Base-by-base conservation (phyloP, 2,797 vertebrate genomes). In the Jordanella pulchra region DNA sequence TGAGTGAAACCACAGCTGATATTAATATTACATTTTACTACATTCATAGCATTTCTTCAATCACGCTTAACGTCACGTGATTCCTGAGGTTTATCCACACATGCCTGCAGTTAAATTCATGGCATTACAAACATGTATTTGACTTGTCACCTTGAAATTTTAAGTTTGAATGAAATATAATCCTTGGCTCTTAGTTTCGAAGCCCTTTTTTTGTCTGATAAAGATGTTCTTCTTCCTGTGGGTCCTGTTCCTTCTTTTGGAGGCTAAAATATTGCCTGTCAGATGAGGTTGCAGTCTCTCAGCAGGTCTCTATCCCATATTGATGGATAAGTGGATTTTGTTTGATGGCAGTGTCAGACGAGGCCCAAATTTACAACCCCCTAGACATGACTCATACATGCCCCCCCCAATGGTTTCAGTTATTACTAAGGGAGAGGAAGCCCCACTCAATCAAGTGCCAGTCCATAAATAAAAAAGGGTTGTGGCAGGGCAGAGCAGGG, bases 381-480 rank as follows among this genome's bases (percentile, higher is more conserved):
- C 74, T 69, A 88, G 87, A 93, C 88, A 82, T 94, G 91, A 93
- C 84, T 94, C 93, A 92, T 91, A 78, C 85, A 69, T 79, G 73
- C 84, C 80, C 75, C 76, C 74, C 76, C 87, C 85, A 81, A 76
- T 90, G 80, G 80, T 85, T 91, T 89, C 91, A 90, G 83, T 92
- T 89, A 87, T 79, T 86, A 80, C 80, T 81, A 87, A 81, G 82
- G 79, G 78, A 91, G 79, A 93, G 89, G 91, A 93, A 93, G 93
- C 89, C 89, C 86, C 86, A 89, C 89, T 93, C 89, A 87, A 91
- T 93, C 92, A 93, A 91, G 84, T 90, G 89, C 88, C 90, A 93
- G 89, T 88, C 89, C 91, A 93, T 94, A 93, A 94, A 94, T 94
- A 90, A 92, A 89, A 86, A 84, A 13, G 73, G 60, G 72, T 84